Base-by-base conservation (phyloP, 2,888 invertebrate species). In the Drosophila testacea region DNA sequence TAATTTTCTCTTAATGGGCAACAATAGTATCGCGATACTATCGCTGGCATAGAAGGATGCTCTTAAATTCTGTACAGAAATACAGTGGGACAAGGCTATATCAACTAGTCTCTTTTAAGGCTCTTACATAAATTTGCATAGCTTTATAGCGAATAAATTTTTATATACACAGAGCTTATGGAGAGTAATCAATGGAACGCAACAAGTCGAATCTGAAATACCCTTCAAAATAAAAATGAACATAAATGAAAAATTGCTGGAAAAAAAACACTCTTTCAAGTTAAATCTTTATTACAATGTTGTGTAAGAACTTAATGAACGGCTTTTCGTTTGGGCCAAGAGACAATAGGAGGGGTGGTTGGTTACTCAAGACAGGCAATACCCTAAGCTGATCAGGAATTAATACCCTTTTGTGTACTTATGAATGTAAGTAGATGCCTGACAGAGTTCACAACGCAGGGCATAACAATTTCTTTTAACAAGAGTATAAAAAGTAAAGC, bases 401-500 rank as follows among this genome's bases (percentile, higher is more conserved):
- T 51, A 77, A 74, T 68, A 67, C 48, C 57, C 68, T 41, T 57
- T 68, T 73, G 63, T 70, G 62, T 48, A 41, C 47, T 47, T 61
- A 38, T 47, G 38, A 44, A 32, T 55, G 59, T 32, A 69, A 62
- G 65, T 48, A 44, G 52, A 42, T 50, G 55, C 46, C 67, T 52
- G 55, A 9, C 65, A 77, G 59, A 75, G 62, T 68, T 73, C 68
- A 68, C 51, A 51, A 66, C 28, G 56, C 77, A 66, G 60, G 65
- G 72, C 65, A 77, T 52, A 77, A 66, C 73, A 77, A 77, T 74
- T 65, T 71, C 48, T n/a, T 38, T 34, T 47, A 56, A 68, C 73
- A 63, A 73, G 74, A 66, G 81, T 85, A 83, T 81, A 59, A 85
- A 85, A 80, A 80, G 44, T 38, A 47, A 47, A 47, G 80, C 51